Percentiles rank a stretch among this genome's conserved stretches.
phyloP scores from a whole-genome alignment of 2,113 vertebrate genomes.

The Brachypteracias leptosomus region DNA sequence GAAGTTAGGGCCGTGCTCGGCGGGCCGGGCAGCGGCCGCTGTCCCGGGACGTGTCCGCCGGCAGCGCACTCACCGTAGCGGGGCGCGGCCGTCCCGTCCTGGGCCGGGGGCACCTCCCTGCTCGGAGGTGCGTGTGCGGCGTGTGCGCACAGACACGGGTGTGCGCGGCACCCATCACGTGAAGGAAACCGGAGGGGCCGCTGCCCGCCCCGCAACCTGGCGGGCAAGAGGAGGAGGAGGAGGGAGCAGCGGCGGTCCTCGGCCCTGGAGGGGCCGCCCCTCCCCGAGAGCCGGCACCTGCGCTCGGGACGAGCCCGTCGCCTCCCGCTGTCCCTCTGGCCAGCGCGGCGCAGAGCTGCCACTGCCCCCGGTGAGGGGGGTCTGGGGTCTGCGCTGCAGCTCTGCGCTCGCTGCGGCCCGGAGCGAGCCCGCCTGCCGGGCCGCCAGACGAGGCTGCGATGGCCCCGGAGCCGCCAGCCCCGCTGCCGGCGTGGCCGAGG shows the following conservation, averaged over 20 bases:
- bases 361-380: too few relatives aligned
- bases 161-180: neutral
- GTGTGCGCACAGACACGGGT: neutral
- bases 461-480: neutral
- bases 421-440: too few relatives aligned
- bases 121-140: neutral
- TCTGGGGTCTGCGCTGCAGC: too few relatives aligned
- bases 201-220: neutral
- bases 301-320: neutral
- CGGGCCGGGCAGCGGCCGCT: neutral
- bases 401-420: neutral
- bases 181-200: neutral
- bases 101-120: neutral
- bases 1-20: neutral
- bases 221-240: neutral
- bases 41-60: neutral
- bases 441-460: accelerated
- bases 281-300: neutral
- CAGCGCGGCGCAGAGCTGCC: neutral
- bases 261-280: neutral
- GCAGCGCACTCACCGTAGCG: neutral
- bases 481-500: neutral
- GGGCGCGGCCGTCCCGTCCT: neutral
- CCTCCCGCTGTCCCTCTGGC: neutral
- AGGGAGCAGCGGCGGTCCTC: too few relatives aligned